Evolutionary conservation across 2,113 vertebrate species (phyloP), one percentile per base, ranked within the genome.

Genomic region (Sinosuthora webbiana): DNA sequence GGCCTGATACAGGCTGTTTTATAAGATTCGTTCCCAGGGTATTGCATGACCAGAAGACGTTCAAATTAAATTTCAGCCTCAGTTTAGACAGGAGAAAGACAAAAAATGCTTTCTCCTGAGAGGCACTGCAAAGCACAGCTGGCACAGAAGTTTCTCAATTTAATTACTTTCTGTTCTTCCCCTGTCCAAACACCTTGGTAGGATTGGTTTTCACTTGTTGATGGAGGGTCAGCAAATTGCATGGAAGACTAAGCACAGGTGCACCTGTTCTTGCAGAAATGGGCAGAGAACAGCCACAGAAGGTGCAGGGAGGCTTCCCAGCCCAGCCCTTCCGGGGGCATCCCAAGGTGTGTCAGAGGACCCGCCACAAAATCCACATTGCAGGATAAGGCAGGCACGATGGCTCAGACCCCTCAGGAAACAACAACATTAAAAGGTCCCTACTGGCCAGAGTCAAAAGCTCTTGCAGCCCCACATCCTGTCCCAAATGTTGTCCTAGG

Each of bases 61-160:
- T 69, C 9, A 93, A 83, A 89, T 87, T 81, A 57, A 83, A 69
- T 90, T 83, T 93, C 64, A 75, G 52, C 18, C 60, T 74, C 45
- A 39, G 49, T 64, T 90, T 86, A 71, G 52, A 80, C 37, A 69
- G 59, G 6, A 86, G 39, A 88, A 89, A 77, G 50, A 70, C 13
- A 35, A 88, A 70, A 67, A 62, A 49, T 0, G 7, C 30, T 35
- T 89, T 81, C 28, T 67, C 17, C 41, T 35, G 30, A 83, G 28
- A 81, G 28, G 35, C 24, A 60, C 6, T 49, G 30, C 44, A 44
- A 70, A 86, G 76, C 47, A 88, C 31, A 81, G 9, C 33, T 65
- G 31, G 37, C 41, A 81, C 56, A 67, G 33, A 83, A 82, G 30
- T 74, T 85, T 83, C 81, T 73, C n/a, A 30, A 6, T 69, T 63